Percentiles rank a stretch among this genome's conserved stretches.
Conservation (phyloP, 2,888 invertebrate genomes). For the Tachina lurida region DNA sequence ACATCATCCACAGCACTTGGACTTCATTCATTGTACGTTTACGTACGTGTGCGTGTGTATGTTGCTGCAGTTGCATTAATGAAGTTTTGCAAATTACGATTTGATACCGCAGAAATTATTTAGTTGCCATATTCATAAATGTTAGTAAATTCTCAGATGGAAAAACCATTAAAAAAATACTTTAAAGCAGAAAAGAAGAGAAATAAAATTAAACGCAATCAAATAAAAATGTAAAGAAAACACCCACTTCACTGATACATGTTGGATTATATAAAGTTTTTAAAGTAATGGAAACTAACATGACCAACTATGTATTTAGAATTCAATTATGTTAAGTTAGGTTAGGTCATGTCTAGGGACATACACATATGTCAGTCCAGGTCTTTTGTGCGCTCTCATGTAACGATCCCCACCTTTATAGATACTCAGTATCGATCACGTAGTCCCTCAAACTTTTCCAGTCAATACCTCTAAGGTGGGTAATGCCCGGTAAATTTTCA, state of each 20-base stretch:
- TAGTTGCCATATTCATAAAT: slow-evolving; percentile 66
- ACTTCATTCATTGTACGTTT: slow-evolving; percentile 22
- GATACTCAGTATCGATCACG: no score
- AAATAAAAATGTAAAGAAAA: slow-evolving; percentile 61
- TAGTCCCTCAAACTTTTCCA: no score
- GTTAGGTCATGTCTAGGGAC: no score
- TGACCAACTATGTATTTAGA: no score
- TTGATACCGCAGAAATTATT: slow-evolving; percentile 66
- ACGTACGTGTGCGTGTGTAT: neutral
- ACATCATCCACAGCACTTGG: slow-evolving; percentile 25
- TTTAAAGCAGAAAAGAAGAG: slow-evolving; percentile 10
- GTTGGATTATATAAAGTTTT: neutral
- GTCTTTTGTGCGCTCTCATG: no score
- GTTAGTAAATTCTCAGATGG: slow-evolving; percentile 71
- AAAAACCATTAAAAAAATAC: slow-evolving; percentile 46
- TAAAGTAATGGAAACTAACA: no score
- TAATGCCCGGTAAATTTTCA: no score
- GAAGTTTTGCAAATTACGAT: slow-evolving; percentile 66
- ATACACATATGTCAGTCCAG: no score
- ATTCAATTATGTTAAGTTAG: no score
- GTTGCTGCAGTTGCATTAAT: slow-evolving; percentile 1
- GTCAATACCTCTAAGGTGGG: no score
- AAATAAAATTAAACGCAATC: slow-evolving; percentile 60
- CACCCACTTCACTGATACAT: slow-evolving; percentile 56
- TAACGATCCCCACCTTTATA: no score